Conservation (phyloP, 2,888 invertebrate genomes). For the Rhorus exstirpatorius region DNA sequence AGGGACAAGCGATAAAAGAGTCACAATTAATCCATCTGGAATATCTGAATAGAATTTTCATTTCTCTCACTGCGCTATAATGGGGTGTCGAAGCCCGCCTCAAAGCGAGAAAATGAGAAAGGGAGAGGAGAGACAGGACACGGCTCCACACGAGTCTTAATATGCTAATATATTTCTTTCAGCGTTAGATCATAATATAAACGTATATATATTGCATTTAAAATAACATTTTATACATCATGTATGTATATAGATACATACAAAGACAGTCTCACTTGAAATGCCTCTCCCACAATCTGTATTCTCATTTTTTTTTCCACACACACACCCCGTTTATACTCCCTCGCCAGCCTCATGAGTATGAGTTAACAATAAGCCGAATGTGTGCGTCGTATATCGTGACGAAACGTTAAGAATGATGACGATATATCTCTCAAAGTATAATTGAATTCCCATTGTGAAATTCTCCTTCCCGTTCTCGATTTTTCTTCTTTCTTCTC, state of each 20-base stretch:
- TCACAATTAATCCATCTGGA: constrained; percentile 48
- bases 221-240: constrained; percentile 23
- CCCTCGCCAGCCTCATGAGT: constrained; percentile 36
- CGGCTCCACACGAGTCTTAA: constrained; percentile 40
- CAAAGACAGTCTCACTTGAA: constrained; percentile 47
- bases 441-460: constrained; percentile 74
- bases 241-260: constrained; percentile 14
- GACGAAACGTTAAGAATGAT: constrained; percentile 73
- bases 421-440: constrained; percentile 65
- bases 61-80: constrained; percentile 41
- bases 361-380: constrained; percentile 53
- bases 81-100: constrained; percentile 56
- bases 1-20: constrained; percentile 32
- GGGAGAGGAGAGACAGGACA: constrained; percentile 33
- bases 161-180: constrained; percentile 66
- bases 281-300: constrained; percentile 58
- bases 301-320: constrained; percentile 38
- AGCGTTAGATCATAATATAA: constrained; percentile 37
- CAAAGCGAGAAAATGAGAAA: constrained; percentile 30
- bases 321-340: constrained; percentile 45
- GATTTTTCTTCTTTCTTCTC: constrained; percentile 43
- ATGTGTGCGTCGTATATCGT: constrained; percentile 57
- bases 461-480: constrained; percentile 20
- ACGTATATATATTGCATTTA: constrained; percentile 12
- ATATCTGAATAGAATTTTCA: constrained; percentile 55